Percentiles rank a stretch among this genome's conserved stretches.
Evolutionary conservation across 1,140 invertebrate genomes (phyloP).

Genomic region (Sycophila sp.): DNA sequence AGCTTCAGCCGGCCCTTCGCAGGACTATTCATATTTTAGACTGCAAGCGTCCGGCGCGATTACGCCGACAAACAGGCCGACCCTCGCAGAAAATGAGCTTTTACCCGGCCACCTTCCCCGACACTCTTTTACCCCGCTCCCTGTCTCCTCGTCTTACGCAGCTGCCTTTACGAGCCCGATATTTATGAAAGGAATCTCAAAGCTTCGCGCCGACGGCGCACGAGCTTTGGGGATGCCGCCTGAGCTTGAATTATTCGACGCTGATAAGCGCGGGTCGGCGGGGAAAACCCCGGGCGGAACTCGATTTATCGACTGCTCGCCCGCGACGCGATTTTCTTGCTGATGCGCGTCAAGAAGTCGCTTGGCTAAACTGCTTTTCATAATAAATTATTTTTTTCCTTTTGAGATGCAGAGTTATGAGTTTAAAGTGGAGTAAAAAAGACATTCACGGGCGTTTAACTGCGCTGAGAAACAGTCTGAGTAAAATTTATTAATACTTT

Average conservation of each 20-base stretch:
- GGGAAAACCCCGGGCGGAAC: background rate
- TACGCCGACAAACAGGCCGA: background rate
- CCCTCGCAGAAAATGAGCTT: slow-evolving; percentile 21
- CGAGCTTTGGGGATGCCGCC: background rate
- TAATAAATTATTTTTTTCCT: background rate
- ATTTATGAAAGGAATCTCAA: slow-evolving; percentile 20
- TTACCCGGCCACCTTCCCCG: background rate
- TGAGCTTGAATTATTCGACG: background rate
- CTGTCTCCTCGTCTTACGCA: background rate
- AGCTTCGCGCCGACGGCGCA: background rate
- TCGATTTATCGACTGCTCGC: background rate
- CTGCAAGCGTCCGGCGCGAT: background rate
- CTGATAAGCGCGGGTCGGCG: background rate
- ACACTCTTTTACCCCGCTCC: background rate
- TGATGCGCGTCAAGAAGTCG: too few relatives aligned
- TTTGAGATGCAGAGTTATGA: too few relatives aligned
- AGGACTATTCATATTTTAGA: slow-evolving; percentile 29
- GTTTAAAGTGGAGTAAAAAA: background rate
- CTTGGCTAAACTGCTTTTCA: too few relatives aligned
- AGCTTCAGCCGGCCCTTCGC: background rate
- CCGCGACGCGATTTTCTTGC: too few relatives aligned
- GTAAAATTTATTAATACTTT: too few relatives aligned
- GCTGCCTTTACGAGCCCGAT: background rate
- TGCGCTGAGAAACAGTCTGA: too few relatives aligned
- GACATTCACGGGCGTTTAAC: too few relatives aligned